phyloP scores from a whole-genome alignment of 2,113 vertebrate genomes.

The Gymnarchus niloticus region DNA sequence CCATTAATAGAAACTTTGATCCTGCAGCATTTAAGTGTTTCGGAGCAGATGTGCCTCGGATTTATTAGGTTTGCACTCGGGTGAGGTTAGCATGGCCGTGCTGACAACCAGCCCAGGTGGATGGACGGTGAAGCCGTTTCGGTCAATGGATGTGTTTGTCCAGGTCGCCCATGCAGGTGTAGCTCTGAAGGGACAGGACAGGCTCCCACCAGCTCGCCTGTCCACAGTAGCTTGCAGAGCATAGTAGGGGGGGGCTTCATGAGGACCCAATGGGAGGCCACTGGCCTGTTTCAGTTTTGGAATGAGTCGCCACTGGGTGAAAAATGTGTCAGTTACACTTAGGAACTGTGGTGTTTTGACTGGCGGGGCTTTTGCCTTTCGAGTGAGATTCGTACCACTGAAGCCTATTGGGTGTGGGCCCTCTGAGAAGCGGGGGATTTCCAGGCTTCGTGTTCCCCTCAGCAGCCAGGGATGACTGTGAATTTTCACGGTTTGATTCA shows the following conservation, averaged over 20 bases:
- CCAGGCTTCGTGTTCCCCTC: not conserved
- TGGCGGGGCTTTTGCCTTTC: not conserved
- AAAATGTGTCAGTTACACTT: not conserved
- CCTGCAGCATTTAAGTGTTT: not conserved
- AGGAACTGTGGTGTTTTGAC: not conserved
- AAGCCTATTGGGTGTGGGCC: not conserved
- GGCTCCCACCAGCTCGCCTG: no score
- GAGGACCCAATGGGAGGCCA: not conserved
- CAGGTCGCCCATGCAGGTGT: not conserved
- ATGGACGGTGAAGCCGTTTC: not conserved
- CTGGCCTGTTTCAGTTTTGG: not conserved
- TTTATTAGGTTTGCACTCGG: not conserved
- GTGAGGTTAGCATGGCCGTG: not conserved
- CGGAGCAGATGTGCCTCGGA: not conserved
- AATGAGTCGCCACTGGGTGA: not conserved
- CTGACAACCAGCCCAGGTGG: not conserved
- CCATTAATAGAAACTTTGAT: not conserved
- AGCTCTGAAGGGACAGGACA: not conserved
- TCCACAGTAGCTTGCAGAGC: not conserved
- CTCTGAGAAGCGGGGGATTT: conserved; percentile 8
- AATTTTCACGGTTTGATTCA: conserved; percentile 11
- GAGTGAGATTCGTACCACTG: not conserved
- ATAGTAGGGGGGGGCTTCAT: no score
- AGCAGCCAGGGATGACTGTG: not conserved
- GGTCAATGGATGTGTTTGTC: not conserved